phyloP scores from a whole-genome alignment of 2,888 invertebrate genomes.

The Therioaphis trifolii region DNA sequence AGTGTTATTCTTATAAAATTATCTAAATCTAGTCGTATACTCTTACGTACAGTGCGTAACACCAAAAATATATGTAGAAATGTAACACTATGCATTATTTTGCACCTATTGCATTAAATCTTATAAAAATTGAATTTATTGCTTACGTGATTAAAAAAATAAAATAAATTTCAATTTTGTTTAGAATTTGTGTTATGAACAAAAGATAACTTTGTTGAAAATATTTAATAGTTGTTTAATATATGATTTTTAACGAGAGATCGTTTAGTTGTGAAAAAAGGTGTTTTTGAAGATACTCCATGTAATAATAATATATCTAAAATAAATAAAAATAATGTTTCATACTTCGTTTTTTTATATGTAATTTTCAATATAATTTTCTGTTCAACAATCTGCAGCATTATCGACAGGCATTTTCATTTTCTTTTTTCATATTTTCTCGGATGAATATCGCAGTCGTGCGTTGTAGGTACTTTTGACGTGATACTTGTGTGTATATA shows the following conservation, averaged over 20 bases:
- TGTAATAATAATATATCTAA: neutral
- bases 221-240: neutral
- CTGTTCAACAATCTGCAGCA: neutral
- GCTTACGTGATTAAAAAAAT: neutral
- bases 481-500: neutral
- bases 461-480: neutral
- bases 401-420: neutral
- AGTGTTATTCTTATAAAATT: neutral
- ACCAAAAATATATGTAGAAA: neutral
- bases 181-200: neutral
- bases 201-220: neutral
- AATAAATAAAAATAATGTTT: slow-evolving; percentile 6
- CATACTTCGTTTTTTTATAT: neutral
- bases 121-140: neutral
- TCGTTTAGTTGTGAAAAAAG: neutral
- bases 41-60: neutral
- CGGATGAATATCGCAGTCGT: neutral
- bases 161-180: neutral
- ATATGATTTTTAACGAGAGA: neutral
- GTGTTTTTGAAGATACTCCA: no score
- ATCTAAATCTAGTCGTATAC: neutral
- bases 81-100: neutral
- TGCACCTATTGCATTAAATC: neutral
- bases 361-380: slow-evolving; percentile 22
- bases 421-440: neutral